phyloP scores from a whole-genome alignment of 1,140 invertebrate species.

The Drosophila sp. region DNA sequence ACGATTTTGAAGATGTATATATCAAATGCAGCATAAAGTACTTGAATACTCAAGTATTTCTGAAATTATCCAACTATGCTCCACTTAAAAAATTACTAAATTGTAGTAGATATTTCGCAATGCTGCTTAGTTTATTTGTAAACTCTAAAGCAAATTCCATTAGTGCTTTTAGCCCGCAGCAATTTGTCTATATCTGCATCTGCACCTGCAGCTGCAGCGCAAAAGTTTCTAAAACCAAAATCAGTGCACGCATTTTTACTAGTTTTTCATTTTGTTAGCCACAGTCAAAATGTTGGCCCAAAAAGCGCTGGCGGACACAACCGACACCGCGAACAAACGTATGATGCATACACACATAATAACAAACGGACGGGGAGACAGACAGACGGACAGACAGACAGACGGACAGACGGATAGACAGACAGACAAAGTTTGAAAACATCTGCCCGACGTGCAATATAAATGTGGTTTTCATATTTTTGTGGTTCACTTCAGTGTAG shows the following conservation, averaged over 20 bases:
- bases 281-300: constrained; percentile 45
- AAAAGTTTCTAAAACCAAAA: constrained; percentile 61
- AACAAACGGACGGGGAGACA: constrained; percentile 4
- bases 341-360: constrained; percentile 40
- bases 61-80: no score
- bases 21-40: no score
- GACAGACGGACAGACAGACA: constrained; percentile 11
- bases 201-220: background rate
- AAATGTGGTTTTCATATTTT: constrained; percentile 83
- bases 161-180: constrained; percentile 23
- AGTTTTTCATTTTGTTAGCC: constrained; percentile 43
- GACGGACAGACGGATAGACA: constrained; percentile 11
- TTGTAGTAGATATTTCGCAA: background rate
- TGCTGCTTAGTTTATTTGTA: constrained; percentile 3
- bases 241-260: constrained; percentile 62
- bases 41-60: no score
- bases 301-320: constrained; percentile 57
- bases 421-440: constrained; percentile 73
- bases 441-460: constrained; percentile 78
- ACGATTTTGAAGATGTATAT: no score
- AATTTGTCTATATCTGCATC: constrained; percentile 24
- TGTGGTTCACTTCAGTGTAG: constrained; percentile 74
- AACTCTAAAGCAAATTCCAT: constrained; percentile 18
- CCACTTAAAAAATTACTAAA: background rate
- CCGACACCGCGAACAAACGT: constrained; percentile 64